Evolutionary conservation across 2,888 invertebrate genomes (phyloP).

Genomic region (Lissocephala sabroskyi): DNA sequence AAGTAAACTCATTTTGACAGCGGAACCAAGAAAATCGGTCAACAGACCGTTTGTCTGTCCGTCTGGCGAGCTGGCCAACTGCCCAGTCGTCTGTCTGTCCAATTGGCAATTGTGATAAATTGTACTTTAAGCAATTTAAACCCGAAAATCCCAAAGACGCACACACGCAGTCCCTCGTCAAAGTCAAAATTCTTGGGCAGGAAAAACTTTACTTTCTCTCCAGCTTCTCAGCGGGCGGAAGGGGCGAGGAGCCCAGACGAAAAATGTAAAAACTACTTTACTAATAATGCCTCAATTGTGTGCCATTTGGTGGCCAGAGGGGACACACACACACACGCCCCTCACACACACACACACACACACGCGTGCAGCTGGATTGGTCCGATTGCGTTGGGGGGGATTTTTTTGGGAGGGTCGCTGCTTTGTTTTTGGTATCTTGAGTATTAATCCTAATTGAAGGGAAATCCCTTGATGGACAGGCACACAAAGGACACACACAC

Average conservation of each 20-base stretch:
- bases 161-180: conserved; percentile 34
- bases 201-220: conserved; percentile 5
- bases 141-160: conserved; percentile 10
- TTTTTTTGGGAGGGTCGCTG: conserved; percentile 19
- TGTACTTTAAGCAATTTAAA: conserved; percentile 57
- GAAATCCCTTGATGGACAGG: conserved; percentile 65
- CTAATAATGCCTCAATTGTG: conserved; percentile 66
- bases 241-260: too few relatives aligned
- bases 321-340: too few relatives aligned
- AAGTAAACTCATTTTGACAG: conserved; percentile 41
- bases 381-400: conserved; percentile 1
- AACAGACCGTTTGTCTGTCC: background rate
- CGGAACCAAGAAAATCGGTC: conserved; percentile 16
- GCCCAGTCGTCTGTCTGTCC: conserved; percentile 27
- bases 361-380: too few relatives aligned
- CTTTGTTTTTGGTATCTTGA: conserved; percentile 49
- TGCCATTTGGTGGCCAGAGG: conserved; percentile 25
- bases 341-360: too few relatives aligned
- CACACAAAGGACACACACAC: conserved; percentile 26
- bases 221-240: conserved; percentile 1
- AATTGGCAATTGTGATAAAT: conserved; percentile 66
- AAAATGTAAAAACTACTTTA: conserved; percentile 50
- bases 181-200: conserved; percentile 29
- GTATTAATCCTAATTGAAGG: conserved; percentile 70
- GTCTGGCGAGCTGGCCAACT: conserved; percentile 36